Base-by-base conservation (phyloP, 2,113 vertebrate genomes). In the Podarcis muralis region DNA sequence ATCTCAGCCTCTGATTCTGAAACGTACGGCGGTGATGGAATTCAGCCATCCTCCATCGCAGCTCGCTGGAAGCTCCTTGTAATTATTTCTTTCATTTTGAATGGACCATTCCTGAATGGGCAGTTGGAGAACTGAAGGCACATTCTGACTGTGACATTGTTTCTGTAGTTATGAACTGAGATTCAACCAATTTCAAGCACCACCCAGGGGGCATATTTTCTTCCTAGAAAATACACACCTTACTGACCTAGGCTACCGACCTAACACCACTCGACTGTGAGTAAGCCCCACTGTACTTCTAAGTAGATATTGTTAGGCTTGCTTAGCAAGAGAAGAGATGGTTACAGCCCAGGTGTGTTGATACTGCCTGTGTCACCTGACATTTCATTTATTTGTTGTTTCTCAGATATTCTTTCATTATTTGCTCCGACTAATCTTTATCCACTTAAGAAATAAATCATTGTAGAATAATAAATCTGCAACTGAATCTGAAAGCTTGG, bases 371-470 rank as follows among this genome's bases (percentile, higher is more conserved):
- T 74, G 78, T 72, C 86, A 43, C 62, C 53, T 40, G 79, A 74
- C 13, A 76, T 91, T 85, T 93, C 72, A 89, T 32, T 35, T 86
- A 84, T 85, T 90, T 77, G 85, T 62, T 84, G 86, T 11, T 78
- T 88, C 59, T 30, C 79, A 66, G 69, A 37, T 87, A 77, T 89
- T 30, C 53, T 57, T 91, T 84, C 35, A 81, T 82, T 74, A 82
- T 82, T 82, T 87, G 40, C 32, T 75, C 83, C 90, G 87, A 37
- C 35, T 85, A 62, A 62, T 62, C 18, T 62, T 62, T 62, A 62
- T 62, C 59, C 59, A 62, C 16, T 62, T 62, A 62, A 62, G 59
- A 62, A 62, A 62, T 20, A 20, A 62, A 62, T 62, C 59, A 62
- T 20, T 20, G 18, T 62, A 62, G 59, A 62, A 62, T 62, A 62